Evolutionary conservation across 2,888 invertebrate species (phyloP).

Genomic region (Romanomermis culicivorax): DNA sequence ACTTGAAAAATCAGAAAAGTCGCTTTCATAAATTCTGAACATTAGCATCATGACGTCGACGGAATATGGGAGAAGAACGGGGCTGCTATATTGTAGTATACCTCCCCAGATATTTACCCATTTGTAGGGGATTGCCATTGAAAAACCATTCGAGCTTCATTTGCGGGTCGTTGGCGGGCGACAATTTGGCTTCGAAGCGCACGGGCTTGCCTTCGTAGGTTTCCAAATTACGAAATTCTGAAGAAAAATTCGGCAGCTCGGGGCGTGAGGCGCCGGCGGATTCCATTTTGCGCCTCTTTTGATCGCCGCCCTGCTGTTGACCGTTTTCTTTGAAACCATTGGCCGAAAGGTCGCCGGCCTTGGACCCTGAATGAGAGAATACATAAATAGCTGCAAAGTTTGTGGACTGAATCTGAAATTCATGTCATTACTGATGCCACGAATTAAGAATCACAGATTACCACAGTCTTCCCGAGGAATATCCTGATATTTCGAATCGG

Average conservation of each 20-base stretch:
- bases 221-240: constrained; percentile 68
- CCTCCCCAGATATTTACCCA: constrained; percentile 13
- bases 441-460: too few species aligned
- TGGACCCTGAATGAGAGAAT: too few species aligned
- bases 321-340: constrained; percentile 66
- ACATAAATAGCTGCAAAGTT: too few species aligned
- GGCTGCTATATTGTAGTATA: not conserved
- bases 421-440: too few species aligned
- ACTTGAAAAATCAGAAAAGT: too few species aligned
- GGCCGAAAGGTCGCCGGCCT: too few species aligned
- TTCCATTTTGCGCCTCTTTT: not conserved
- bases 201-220: constrained; percentile 82
- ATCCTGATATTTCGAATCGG: too few species aligned
- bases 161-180: constrained; percentile 74
- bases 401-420: too few species aligned
- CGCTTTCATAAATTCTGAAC: too few species aligned
- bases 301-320: constrained; percentile 47
- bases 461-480: too few species aligned
- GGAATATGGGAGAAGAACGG: too few species aligned
- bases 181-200: constrained; percentile 76
- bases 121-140: constrained; percentile 52
- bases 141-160: constrained; percentile 91
- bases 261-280: constrained; percentile 5
- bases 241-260: constrained; percentile 57
- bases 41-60: too few species aligned